Base-by-base conservation (phyloP, 1,140 invertebrate species). In the Zaprionus davidi region DNA sequence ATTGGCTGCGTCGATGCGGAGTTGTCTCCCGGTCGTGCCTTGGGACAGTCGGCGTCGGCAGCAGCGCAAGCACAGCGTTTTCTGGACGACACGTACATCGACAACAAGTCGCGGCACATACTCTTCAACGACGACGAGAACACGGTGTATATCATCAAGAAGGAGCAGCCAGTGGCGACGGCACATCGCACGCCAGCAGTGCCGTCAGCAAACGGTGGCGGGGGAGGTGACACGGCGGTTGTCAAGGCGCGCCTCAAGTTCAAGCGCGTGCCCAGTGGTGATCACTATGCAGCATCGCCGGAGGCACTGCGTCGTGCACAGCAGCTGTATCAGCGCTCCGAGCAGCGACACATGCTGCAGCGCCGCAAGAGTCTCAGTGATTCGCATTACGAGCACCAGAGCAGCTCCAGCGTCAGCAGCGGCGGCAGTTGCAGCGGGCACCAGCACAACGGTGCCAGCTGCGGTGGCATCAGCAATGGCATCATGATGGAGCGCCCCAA, bases 91-190 rank as follows among this genome's bases (percentile, higher is more conserved):
- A 92, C 91, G 7, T 92, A 90, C 51, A 81, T 92, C 46, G 91
- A 92, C 15, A 91, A 79, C 62, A 91, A 90, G 22, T 82, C 88
- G 6, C 90, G 90, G 55, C 91, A 92, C 28, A 92, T 92, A 56
- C 71, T 92, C 6, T 92, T 92, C 70, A 92, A 92, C 36, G 91
- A 92, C 28, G 84, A 92, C 7, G 91, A 92, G 64, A 92, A 92
- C 7, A 90, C 81, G 0, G 84, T 92, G 12, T 92, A 92, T 28
- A 75, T 92, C 11, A 92, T 92, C 7, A 88, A 92, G 55, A 92
- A 92, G 66, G 91, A 92, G 65, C 78, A 86, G 55, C 91, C 86
- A 0, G 88, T 92, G 49, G 67, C 82, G 17, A 78, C n/a, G 76
- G 55, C 46, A 13, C 56, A 5, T 62, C 63, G 26, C 65, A 26